Evolutionary conservation across 1,140 invertebrate species (phyloP), one percentile per base, ranked within the genome.

Genomic region (Drosophila sechellia): DNA sequence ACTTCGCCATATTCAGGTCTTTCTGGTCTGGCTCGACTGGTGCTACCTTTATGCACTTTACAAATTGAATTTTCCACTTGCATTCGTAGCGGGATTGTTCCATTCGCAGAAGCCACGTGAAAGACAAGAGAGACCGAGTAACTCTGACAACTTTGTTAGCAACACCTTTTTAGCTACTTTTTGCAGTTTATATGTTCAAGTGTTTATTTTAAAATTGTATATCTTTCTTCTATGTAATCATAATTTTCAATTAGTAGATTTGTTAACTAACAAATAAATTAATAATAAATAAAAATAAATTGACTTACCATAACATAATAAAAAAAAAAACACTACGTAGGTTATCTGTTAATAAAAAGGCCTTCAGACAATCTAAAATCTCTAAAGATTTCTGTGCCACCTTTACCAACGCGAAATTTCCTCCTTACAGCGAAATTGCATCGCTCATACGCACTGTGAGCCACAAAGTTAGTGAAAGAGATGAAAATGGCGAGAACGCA

Each of bases 31-130:
- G 39, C 60, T 54, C 27, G 75, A 50, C 58, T 57, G 66, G 57
- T 77, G 81, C 83, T 58, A 77, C 84, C 89, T 89, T 87, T 80
- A 89, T 87, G 84, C 84, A 87, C 84, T 87, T 89, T 89, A 77
- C 84, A 87, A 87, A 87, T 87, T 87, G 84, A 87, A 87, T 87
- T 87, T 87, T 87, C 84, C 84, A 89, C 79, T 89, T 71, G 72
- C 84, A 79, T 89, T 79, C 83, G 60, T 77, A 57, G 53, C 63
- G 40, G 61, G 61, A 49, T 39, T 35, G 15, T 27, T 40, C 15
- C 61, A 39, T 40, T 48, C 63, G 20, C 31, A 48, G 34, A 49
- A 48, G 42, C 49, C 15, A 25, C 27, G 58, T 56, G 56, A 11
- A 53, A 74, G 72, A 74, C 42, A 73, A 50, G 48, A 31, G 13